Evolutionary conservation across 1,140 invertebrate genomes (phyloP), one percentile per base, ranked within the genome.

Genomic region (Achroia grisella): DNA sequence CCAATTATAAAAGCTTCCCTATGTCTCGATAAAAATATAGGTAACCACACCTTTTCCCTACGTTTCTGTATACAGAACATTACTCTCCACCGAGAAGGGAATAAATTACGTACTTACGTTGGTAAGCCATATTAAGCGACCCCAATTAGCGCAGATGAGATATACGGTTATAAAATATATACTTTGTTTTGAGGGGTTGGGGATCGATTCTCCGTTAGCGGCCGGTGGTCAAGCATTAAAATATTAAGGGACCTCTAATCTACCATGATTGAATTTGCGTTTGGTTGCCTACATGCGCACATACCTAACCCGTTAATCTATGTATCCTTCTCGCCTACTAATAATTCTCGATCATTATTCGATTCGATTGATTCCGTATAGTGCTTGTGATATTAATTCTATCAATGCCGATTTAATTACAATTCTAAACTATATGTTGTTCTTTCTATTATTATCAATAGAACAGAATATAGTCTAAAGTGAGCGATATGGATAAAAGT

Each of bases 101-200:
- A 84, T 84, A 81, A 84, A 84, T 84, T 74, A 84, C 72, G 66
- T 70, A 81, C 80, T 84, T 84, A 81, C 76, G 68, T 71, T 72
- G 67, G 73, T 81, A 84, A 84, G 80, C 80, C 76, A 80, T 80
- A 84, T 84, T 78, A 84, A 76, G 74, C 77, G 80, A 79, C 77
- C 80, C 80, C 80, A 84, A 84, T 84, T 84, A 83, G 75, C 64
- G 52, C 52, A 69, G 61, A 71, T 71, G 71, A 74, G 69, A 74
- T 82, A 75, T 78, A 78, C 66, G 62, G 57, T 66, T 66, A 68
- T 63, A 70, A 76, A 71, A 70, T 71, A 73, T 77, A 76, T 72
- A 75, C 64, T 60, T 66, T 68, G 58, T 74, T 66, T 61, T 56
- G 61, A 62, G 62, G 73, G 71, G 57, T 28, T 48, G 39, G 44